These are phyloP conservation scores for Sander lucioperca DNA, from an alignment of 2,113 vertebrate species.

Conservation along the genomic window DNA sequence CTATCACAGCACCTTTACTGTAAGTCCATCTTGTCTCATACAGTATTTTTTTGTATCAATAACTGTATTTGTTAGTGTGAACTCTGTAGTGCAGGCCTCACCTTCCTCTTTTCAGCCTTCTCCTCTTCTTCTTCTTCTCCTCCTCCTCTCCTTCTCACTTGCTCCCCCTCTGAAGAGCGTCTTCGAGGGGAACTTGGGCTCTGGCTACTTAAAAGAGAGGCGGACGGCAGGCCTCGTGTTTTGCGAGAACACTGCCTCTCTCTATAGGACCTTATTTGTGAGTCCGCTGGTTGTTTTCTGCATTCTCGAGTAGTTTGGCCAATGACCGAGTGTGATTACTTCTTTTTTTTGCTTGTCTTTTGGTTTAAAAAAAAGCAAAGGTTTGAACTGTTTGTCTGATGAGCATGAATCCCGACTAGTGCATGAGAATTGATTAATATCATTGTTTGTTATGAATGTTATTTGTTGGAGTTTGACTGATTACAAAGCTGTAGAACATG, in stretches of 20 bases:
- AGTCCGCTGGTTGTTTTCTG: constrained; percentile 85
- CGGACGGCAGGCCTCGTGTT: constrained; percentile 95
- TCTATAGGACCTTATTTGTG: constrained; percentile 97
- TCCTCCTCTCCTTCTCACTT: constrained; percentile 12
- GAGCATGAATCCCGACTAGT: constrained; percentile 50
- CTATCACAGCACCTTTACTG: background rate
- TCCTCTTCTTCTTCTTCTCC: constrained; percentile 77
- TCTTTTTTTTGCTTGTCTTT: constrained; percentile 2
- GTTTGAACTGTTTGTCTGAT: constrained; percentile 7
- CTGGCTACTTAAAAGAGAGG: constrained; percentile 94
- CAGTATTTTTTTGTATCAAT: background rate
- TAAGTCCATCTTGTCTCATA: background rate
- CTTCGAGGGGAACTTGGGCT: constrained; percentile 96
- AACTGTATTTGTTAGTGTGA: background rate
- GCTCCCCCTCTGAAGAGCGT: constrained; percentile 89
- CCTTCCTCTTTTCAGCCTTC: constrained; percentile 64
- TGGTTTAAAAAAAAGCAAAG: background rate
- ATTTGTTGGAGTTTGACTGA: constrained; percentile 7
- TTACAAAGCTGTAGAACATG: constrained; percentile 1
- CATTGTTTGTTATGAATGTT: background rate
- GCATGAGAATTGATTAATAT: constrained; percentile 35
- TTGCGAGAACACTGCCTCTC: constrained; percentile 95
- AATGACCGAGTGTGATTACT: background rate
- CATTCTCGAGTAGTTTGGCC: constrained; percentile 68
- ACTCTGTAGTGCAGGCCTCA: constrained; percentile 34